phyloP scores from a whole-genome alignment of 2,113 vertebrate species.

The Myrmecobius fasciatus region DNA sequence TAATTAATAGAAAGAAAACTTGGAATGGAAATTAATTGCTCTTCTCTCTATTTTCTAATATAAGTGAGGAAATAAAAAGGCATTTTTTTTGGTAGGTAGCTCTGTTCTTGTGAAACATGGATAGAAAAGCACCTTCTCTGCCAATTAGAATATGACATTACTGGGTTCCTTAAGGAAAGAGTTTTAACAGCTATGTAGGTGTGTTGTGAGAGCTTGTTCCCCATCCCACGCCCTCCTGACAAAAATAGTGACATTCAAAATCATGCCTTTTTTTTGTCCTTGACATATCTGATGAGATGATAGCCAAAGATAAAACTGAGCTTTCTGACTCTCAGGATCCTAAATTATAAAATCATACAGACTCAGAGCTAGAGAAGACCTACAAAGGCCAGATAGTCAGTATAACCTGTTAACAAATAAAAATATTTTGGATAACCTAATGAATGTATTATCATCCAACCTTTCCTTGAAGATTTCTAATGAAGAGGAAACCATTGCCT shows the following conservation, averaged over 20 bases:
- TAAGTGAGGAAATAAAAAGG: constrained; percentile 12
- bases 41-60: neutral
- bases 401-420: neutral
- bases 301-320: neutral
- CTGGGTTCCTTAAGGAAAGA: neutral
- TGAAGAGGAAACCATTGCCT: neutral
- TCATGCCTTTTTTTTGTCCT: constrained; percentile 26
- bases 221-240: neutral
- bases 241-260: constrained; percentile 44
- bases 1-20: constrained; percentile 42
- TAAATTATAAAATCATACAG: neutral
- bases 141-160: neutral
- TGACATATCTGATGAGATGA: neutral
- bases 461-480: neutral
- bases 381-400: neutral
- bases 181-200: neutral
- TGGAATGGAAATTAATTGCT: neutral
- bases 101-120: constrained; percentile 36
- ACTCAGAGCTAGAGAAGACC: neutral
- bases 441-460: neutral
- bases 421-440: neutral
- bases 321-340: neutral
- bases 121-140: constrained; percentile 1
- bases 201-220: constrained; percentile 22
- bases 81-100: neutral